phyloP scores from a whole-genome alignment of 1,140 invertebrate species.

The Drosophila melanogaster region DNA sequence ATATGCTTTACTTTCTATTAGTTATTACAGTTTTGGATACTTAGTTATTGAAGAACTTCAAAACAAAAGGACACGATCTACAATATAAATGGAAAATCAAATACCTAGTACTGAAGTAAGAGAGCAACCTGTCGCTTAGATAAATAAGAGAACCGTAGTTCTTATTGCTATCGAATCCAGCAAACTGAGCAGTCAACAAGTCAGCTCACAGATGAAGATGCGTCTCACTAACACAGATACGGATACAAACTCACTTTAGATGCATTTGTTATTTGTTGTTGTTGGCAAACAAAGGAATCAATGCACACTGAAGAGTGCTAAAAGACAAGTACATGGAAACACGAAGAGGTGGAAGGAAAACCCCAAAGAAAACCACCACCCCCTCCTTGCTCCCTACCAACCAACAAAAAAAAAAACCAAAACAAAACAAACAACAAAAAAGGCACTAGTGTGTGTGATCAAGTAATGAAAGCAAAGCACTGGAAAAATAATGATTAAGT shows the following conservation, averaged over 20 bases:
- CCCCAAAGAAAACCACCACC: conserved; percentile 7
- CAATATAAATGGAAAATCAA: not conserved
- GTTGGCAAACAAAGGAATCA: conserved; percentile 69
- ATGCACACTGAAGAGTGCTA: conserved; percentile 63
- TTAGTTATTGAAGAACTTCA: not conserved
- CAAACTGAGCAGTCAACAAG: conserved; percentile 67
- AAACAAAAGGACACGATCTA: not conserved
- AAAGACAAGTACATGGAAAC: conserved; percentile 57
- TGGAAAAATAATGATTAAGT: conserved; percentile 78
- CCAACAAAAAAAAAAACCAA: conserved; percentile 6
- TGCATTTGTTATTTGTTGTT: conserved; percentile 46
- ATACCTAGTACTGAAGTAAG: not conserved
- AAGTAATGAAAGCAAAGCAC: conserved; percentile 76
- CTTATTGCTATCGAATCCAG: conserved; percentile 51
- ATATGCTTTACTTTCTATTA: too few species aligned
- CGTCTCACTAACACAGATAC: conserved; percentile 20
- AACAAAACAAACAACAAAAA: conserved; percentile 14
- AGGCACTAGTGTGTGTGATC: conserved; percentile 38
- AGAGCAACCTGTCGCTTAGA: conserved; percentile 11
- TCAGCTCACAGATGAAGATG: conserved; percentile 50
- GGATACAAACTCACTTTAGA: conserved; percentile 18
- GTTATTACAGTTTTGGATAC: too few species aligned
- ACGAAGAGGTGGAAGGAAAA: conserved; percentile 39
- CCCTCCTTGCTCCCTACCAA: not conserved
- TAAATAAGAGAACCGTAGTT: conserved; percentile 51